phyloP scores from a whole-genome alignment of 2,888 invertebrate genomes.

The Rhaphigaster nebulosa region DNA sequence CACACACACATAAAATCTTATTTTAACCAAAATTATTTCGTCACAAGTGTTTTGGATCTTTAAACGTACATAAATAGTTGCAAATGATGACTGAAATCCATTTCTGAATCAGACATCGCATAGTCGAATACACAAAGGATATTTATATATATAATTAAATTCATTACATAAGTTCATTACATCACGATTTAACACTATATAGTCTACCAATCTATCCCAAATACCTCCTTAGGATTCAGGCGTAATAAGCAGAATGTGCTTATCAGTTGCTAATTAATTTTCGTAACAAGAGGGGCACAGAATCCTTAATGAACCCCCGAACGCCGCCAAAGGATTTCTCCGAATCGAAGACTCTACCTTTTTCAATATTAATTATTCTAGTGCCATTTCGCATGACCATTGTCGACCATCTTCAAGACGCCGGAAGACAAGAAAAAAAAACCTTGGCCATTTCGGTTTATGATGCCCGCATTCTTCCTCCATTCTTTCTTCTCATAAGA shows the following conservation, averaged over 20 bases:
- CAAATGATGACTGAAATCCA: too few relatives aligned
- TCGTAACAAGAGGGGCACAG: neutral
- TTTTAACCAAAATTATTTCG: too few relatives aligned
- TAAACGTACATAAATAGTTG: too few relatives aligned
- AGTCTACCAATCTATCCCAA: neutral
- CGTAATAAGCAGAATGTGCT: neutral
- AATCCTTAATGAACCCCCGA: constrained; percentile 14
- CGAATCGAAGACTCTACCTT: constrained; percentile 29
- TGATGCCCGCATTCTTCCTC: constrained; percentile 25
- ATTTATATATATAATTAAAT: too few relatives aligned
- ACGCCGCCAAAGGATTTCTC: constrained; percentile 12
- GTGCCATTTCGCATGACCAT: constrained; percentile 20
- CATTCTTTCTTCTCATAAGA: constrained; percentile 44
- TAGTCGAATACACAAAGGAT: too few relatives aligned
- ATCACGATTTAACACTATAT: neutral
- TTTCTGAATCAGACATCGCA: too few relatives aligned
- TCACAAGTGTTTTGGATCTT: too few relatives aligned
- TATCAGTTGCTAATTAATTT: constrained; percentile 8
- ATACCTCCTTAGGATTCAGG: neutral
- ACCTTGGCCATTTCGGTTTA: constrained; percentile 40
- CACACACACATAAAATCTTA: too few relatives aligned
- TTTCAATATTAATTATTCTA: constrained; percentile 46
- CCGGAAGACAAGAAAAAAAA: neutral
- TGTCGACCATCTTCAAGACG: neutral
- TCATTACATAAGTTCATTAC: neutral